Evolutionary conservation across 2,113 vertebrate genomes (phyloP).

Genomic region (Datnioides undecimradiatus): DNA sequence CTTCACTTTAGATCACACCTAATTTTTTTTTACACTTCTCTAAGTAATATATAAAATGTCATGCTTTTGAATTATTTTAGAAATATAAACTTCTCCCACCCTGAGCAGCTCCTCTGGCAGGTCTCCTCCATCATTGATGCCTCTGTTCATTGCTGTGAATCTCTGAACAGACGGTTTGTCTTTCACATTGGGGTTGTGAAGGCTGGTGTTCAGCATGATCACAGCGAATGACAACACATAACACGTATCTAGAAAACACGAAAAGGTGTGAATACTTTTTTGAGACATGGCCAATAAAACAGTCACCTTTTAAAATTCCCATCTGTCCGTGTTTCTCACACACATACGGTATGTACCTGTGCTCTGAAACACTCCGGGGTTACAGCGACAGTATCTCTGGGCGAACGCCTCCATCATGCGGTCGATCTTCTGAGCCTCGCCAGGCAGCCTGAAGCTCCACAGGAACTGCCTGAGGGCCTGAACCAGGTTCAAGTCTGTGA

Average conservation of each 20-base stretch:
- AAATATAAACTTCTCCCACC: conserved; percentile 78
- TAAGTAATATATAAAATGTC: too few species aligned
- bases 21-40: too few species aligned
- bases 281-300: neutral
- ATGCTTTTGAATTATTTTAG: neutral
- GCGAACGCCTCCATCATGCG: conserved; percentile 99
- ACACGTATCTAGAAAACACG: conserved; percentile 88
- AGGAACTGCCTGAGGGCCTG: conserved; percentile 95
- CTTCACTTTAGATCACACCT: too few species aligned
- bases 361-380: conserved; percentile 94
- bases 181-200: conserved; percentile 99
- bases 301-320: neutral
- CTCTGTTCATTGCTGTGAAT: conserved; percentile 95
- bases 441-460: conserved; percentile 97
- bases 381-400: conserved; percentile 96
- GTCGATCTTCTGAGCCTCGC: conserved; percentile 98
- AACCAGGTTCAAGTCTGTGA: conserved; percentile 96
- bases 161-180: conserved; percentile 94
- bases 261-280: neutral
- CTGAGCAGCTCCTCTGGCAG: conserved; percentile 94
- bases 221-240: conserved; percentile 97
- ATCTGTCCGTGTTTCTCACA: neutral
- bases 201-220: conserved; percentile 98
- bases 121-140: conserved; percentile 97
- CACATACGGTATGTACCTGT: conserved; percentile 83